Conservation (phyloP, 2,113 vertebrate species). For the Carassius carassius region DNA sequence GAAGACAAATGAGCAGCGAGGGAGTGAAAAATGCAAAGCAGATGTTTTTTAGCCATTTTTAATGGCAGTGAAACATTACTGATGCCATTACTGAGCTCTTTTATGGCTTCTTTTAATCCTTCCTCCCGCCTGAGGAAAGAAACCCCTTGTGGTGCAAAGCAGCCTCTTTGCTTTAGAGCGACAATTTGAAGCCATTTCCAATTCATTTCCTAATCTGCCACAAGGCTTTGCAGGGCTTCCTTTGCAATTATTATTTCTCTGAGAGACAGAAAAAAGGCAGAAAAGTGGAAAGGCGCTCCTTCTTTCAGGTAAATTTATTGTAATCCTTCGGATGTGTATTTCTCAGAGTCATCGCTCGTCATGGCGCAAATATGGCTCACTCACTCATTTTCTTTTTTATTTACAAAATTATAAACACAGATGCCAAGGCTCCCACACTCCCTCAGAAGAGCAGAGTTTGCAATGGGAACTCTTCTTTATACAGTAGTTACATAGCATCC, state of each 20-base stretch:
- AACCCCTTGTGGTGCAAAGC: conserved; percentile 91
- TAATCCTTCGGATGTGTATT: conserved; percentile 29
- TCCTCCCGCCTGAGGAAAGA: conserved; percentile 78
- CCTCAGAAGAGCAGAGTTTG: neutral
- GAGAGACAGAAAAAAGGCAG: conserved; percentile 56
- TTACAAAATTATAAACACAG: conserved; percentile 33
- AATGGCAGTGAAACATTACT: conserved; percentile 85
- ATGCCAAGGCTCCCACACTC: neutral
- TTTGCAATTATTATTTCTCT: conserved; percentile 73
- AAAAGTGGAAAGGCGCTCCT: conserved; percentile 19
- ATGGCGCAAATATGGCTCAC: conserved; percentile 12
- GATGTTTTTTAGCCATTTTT: conserved; percentile 77
- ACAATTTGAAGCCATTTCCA: conserved; percentile 94
- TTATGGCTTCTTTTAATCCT: conserved; percentile 93
- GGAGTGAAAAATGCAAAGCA: conserved; percentile 79
- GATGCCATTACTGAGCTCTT: conserved; percentile 95
- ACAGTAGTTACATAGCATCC: neutral
- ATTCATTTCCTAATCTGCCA: conserved; percentile 93
- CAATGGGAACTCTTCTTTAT: neutral
- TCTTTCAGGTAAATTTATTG: conserved; percentile 81
- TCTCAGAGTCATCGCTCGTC: conserved; percentile 9
- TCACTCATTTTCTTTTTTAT: conserved; percentile 5
- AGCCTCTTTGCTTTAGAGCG: conserved; percentile 89
- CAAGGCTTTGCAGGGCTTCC: conserved; percentile 81
- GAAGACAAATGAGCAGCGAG: conserved; percentile 73